Evolutionary conservation across 2,888 invertebrate species (phyloP), one percentile per base, ranked within the genome.

Genomic region (Drosophila cognata): DNA sequence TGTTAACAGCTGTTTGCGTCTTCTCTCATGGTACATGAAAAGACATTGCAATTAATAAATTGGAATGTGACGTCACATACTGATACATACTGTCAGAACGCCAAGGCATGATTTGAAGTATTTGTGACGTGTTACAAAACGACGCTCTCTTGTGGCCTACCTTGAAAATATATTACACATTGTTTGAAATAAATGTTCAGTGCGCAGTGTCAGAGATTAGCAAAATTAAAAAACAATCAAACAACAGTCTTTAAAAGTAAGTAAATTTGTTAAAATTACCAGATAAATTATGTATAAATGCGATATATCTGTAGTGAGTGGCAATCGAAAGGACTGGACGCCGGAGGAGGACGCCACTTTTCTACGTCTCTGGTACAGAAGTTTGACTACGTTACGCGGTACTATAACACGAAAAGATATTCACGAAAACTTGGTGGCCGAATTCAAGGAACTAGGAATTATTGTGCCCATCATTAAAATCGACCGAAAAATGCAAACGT

Each of bases 401-500:
- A 62, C 46, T 2, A 48, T 13, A 35, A 43, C 16, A 8, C 48
- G 25, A 0, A 2, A 10, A 0, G 53, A 74, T 10, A 31, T 64
- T 16, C 66, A 58, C 18, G 28, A 7, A 13, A 41, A 63, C 1
- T 38, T 82, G 33, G 58, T 43, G 6, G 29, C 4, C 0, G 38
- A 70, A 18, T 66, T 84, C 4, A 11, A 4, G 0, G 53, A 41
- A 13, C 48, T 67, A 5, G 81, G 77, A 50, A 38, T 81, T 13
- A 16, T 63, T 5, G 52, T 64, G 5, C 41, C 31, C 29, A 5
- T 1, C 0, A 16, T 5, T 0, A 50, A 63, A 5, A 67, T 82
- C 2, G 57, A 52, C 11, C n/a, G 21, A 0, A 82, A 84, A 78
- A 82, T 78, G 65, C 25, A 48, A 0, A 38, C 72, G 0, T 41